These are phyloP conservation scores for Epirrita christyi DNA, from an alignment of 2,888 invertebrate genomes.

Conservation along the genomic window DNA sequence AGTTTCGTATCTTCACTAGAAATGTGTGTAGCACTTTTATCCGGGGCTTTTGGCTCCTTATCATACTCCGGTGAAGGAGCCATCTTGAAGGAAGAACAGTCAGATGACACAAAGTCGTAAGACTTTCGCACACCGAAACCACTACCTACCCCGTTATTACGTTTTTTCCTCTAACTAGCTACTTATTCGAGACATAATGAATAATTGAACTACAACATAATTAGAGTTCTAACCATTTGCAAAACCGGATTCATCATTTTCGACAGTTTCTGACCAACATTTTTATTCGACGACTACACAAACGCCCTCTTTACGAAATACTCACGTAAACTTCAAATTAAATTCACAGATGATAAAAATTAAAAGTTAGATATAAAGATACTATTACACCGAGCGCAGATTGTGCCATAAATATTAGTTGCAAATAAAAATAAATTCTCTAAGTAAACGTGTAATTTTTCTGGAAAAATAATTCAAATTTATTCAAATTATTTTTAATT, in stretches of 20 bases:
- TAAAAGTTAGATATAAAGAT: neutral
- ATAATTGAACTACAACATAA: conserved; percentile 64
- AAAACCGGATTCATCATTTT: conserved; percentile 77
- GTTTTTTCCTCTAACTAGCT: conserved; percentile 63
- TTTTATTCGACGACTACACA: conserved; percentile 68
- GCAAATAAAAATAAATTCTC: no score
- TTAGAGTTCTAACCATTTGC: conserved; percentile 72
- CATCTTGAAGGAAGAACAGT: conserved; percentile 87
- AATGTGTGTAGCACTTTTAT: conserved; percentile 83
- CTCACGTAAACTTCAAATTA: conserved; percentile 8
- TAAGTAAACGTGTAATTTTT: no score
- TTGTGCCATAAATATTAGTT: neutral
- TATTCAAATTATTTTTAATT: no score
- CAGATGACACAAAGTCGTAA: conserved; percentile 85
- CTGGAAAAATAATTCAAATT: no score
- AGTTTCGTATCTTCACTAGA: conserved; percentile 78
- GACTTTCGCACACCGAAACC: conserved; percentile 78
- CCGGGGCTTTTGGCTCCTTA: conserved; percentile 90
- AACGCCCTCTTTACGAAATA: conserved; percentile 52
- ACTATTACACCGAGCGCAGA: neutral
- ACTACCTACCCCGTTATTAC: conserved; percentile 64
- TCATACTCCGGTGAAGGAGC: conserved; percentile 92
- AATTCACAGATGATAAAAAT: conserved; percentile 7
- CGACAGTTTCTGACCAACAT: conserved; percentile 76
- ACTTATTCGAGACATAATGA: conserved; percentile 70